These are phyloP conservation scores for Thymelicus acteon DNA, from an alignment of 2,888 invertebrate species.

Conservation along the genomic window DNA sequence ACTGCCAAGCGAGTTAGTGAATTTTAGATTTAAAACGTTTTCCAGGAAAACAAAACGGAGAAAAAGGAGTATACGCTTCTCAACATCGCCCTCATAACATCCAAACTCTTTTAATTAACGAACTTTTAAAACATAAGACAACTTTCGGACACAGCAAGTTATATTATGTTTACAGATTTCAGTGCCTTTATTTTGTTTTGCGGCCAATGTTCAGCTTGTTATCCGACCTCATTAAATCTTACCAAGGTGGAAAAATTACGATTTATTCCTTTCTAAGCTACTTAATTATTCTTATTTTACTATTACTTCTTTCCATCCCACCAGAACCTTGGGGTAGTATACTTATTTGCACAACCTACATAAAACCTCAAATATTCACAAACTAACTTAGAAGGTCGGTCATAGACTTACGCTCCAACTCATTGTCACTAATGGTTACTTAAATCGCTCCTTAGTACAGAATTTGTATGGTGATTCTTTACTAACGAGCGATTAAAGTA, in stretches of 20 bases:
- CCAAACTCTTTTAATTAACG: slow-evolving; percentile 66
- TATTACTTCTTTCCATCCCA: no score
- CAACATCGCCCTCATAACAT: slow-evolving; percentile 17
- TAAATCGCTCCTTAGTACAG: no score
- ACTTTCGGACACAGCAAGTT: slow-evolving; percentile 45
- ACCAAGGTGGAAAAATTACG: not conserved
- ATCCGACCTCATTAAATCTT: slow-evolving; percentile 4
- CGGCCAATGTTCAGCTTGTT: not conserved
- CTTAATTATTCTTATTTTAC: no score
- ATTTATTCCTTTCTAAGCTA: not conserved
- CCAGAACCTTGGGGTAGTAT: no score
- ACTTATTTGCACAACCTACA: no score
- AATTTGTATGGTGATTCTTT: no score
- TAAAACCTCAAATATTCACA: no score
- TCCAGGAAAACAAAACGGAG: not conserved
- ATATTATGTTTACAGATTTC: slow-evolving; percentile 47
- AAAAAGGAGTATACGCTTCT: not conserved
- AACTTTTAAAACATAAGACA: slow-evolving; percentile 60
- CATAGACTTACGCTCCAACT: no score
- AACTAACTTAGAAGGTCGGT: no score
- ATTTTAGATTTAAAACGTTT: not conserved
- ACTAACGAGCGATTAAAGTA: no score
- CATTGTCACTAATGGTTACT: no score
- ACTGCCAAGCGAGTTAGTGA: no score
- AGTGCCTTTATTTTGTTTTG: slow-evolving; percentile 32